These are phyloP conservation scores for Drosophila quinaria DNA, from an alignment of 2,888 invertebrate genomes.

Conservation along the genomic window DNA sequence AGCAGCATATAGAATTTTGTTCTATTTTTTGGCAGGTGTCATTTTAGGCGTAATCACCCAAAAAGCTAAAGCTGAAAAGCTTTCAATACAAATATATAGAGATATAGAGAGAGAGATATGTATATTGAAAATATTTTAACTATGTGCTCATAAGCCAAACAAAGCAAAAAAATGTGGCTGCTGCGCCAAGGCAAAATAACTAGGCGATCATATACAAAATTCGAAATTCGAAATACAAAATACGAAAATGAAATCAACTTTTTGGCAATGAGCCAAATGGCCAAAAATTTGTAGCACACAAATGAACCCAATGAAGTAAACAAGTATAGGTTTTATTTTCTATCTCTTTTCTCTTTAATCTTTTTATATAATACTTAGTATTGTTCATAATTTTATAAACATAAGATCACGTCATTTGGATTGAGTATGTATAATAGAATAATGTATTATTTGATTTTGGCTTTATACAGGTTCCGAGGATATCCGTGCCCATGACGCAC, in stretches of 20 bases:
- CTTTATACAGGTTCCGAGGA: conserved; percentile 92
- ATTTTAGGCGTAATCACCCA: conserved; percentile 53
- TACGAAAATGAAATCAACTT: conserved; percentile 65
- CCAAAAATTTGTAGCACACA: conserved; percentile 59
- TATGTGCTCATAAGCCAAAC: conserved; percentile 73
- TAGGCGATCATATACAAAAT: conserved; percentile 58
- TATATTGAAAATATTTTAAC: conserved; percentile 67
- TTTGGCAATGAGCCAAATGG: conserved; percentile 74
- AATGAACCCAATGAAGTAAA: conserved; percentile 67
- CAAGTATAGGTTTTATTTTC: conserved; percentile 5
- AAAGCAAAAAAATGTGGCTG: conserved; percentile 63
- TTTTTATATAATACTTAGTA: not conserved
- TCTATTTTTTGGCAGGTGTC: conserved; percentile 77
- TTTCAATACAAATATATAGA: conserved; percentile 43
- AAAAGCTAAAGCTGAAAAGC: conserved; percentile 51
- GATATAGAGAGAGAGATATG: conserved; percentile 14
- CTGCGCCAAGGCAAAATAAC: conserved; percentile 61
- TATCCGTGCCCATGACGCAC: conserved; percentile 94
- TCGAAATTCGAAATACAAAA: conserved; percentile 41
- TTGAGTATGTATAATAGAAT: conserved; percentile 11
- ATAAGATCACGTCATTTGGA: not conserved
- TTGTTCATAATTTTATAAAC: not conserved
- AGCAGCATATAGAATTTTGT: conserved; percentile 45
- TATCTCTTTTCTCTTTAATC: not conserved
- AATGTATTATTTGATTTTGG: not conserved